A percentile compares a stretch with the other conserved stretches of the same genome.
Conservation (phyloP, 2,888 invertebrate species). For the Antitype chi region DNA sequence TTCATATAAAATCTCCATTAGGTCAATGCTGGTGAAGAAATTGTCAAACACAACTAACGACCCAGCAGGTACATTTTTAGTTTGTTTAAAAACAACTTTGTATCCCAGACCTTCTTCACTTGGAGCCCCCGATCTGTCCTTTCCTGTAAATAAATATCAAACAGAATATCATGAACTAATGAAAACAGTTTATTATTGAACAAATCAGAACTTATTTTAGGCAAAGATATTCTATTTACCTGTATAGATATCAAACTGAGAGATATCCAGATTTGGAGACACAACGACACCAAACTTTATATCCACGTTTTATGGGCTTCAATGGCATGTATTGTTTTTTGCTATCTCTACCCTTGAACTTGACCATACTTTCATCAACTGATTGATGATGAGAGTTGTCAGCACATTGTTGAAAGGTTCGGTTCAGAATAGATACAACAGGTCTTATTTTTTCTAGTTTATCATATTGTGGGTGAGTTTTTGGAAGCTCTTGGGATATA, state of each 20-base stretch:
- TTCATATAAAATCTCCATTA: conserved; percentile 10
- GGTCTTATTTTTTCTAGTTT: conserved; percentile 9
- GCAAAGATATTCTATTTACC: conserved; percentile 6
- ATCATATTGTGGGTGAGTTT: conserved; percentile 11
- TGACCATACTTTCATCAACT: conserved; percentile 53
- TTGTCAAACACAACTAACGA: conserved; percentile 11
- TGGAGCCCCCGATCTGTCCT: conserved; percentile 11
- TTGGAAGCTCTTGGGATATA: conserved; percentile 7
- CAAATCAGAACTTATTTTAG: conserved; percentile 12
- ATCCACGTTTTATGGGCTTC: conserved; percentile 18
- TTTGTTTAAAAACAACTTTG: conserved; percentile 9
- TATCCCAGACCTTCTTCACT: conserved; percentile 15
- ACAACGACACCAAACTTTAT: conserved; percentile 6
- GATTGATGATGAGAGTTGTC: conserved; percentile 11
- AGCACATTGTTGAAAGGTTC: conserved; percentile 7
- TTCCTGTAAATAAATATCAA: conserved; percentile 12
- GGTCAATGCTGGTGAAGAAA: conserved; percentile 4
- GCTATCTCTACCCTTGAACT: conserved; percentile 51
- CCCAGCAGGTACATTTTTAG: conserved; percentile 11
- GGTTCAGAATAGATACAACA: conserved; percentile 13
- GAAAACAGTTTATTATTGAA: conserved; percentile 9
- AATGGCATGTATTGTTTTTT: conserved; percentile 60
- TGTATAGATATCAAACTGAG: conserved; percentile 12
- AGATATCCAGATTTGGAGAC: conserved; percentile 9
- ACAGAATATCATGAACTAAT: conserved; percentile 9